Evolutionary conservation across 2,888 invertebrate genomes (phyloP).

Genomic region (Andrena minutula): DNA sequence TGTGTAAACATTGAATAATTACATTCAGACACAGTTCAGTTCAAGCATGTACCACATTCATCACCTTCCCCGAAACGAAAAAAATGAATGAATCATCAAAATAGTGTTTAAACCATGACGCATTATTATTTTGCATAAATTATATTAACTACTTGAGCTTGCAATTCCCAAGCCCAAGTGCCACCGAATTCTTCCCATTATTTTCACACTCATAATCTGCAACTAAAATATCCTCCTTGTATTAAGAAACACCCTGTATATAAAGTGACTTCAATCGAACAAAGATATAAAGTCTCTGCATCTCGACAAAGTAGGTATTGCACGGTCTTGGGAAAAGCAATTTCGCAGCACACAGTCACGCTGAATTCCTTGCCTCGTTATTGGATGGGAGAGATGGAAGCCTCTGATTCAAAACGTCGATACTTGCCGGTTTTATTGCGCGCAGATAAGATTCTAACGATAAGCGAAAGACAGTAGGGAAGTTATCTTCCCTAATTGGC

Average conservation of each 20-base stretch:
- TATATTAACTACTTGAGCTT: too few species aligned
- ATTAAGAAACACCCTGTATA: too few species aligned
- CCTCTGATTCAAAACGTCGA: constrained; percentile 21
- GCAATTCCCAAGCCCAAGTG: too few species aligned
- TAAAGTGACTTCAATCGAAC: not conserved
- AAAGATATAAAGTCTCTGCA: not conserved
- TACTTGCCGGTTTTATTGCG: constrained; percentile 22
- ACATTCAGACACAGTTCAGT: too few species aligned
- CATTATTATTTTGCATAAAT: too few species aligned
- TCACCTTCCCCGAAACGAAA: too few species aligned
- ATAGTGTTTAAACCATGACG: too few species aligned
- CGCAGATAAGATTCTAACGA: constrained; percentile 36
- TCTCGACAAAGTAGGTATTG: not conserved
- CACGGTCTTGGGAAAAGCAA: not conserved
- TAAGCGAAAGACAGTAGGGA: constrained; percentile 31
- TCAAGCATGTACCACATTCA: too few species aligned
- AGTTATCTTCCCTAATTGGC: constrained; percentile 49
- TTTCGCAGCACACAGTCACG: constrained; percentile 12
- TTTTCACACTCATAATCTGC: not conserved
- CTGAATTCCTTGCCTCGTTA: constrained; percentile 31
- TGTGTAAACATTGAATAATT: too few species aligned
- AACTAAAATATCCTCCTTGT: not conserved
- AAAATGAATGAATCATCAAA: too few species aligned
- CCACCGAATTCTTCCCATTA: not conserved
- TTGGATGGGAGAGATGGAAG: constrained; percentile 1